Evolutionary conservation across 2,113 vertebrate genomes (phyloP).

Genomic region (Rhinoderma darwinii): DNA sequence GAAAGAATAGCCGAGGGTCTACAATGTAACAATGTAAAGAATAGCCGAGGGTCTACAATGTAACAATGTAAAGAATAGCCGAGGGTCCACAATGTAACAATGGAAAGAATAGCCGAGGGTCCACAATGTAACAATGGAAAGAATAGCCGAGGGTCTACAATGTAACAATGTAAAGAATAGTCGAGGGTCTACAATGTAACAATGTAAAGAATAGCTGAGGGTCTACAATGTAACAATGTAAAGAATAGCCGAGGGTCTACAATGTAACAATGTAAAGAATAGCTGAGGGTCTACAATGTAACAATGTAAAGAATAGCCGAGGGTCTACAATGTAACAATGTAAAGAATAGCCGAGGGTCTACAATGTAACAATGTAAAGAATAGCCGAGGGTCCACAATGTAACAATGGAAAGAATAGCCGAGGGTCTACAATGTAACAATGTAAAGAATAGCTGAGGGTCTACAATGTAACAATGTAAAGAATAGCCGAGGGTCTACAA

Average conservation of each 20-base stretch:
- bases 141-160: neutral
- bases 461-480: neutral
- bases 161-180: neutral
- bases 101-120: neutral
- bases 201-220: neutral
- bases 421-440: neutral
- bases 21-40: fast-evolving
- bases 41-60: neutral
- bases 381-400: neutral
- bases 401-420: neutral
- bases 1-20: neutral
- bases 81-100: neutral
- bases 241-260: neutral
- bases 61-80: neutral
- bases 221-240: neutral
- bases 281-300: neutral
- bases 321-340: neutral
- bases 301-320: neutral
- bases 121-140: fast-evolving
- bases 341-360: neutral
- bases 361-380: fast-evolving
- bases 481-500: neutral
- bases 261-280: fast-evolving
- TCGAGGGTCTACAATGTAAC: neutral
- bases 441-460: neutral